Base-by-base conservation (phyloP, 2,113 vertebrate species). In the Trematomus loennbergii region DNA sequence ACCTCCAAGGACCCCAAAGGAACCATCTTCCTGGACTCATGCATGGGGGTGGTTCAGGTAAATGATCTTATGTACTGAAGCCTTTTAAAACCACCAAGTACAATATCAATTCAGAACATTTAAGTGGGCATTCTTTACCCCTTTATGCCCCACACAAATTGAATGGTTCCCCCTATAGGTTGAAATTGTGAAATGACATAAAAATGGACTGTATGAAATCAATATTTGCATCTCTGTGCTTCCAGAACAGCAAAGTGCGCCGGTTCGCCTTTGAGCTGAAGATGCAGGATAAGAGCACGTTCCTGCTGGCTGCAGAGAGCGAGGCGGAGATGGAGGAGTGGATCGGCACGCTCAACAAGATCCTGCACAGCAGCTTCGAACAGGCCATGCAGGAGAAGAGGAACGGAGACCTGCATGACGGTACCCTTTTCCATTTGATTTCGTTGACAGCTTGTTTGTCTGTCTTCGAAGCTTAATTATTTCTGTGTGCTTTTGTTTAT, bases 221-320 rank as follows among this genome's bases (percentile, higher is more conserved):
- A 20, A 9, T 29, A 36, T 75, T 65, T 54, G 52, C 46, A 0
- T 40, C 16, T 48, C 9, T 43, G 25, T 25, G 12, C 33, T 63
- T 89, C 50, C 62, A 99, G 98, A 99, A 98, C 92, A 97, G 95
- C 87, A 98, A 97, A 94, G 97, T 99, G 84, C 94, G 97, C 17
- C 97, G 98, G 15, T 99, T 97, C 77, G 97, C 97, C 6, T 99
- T 99, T 80, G 98, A 99, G 93, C 95, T 99, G 75, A 99, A 99
- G 95, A 99, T 99, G 98, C 98, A 99, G 88, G 98, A 99, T 82
- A 99, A 98, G 90, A 99, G 97, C 88, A 98, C 96, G 40, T 99
- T 97, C 86, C 95, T 99, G 72, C 87, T 99, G 91, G 98, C 98
- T 15, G 97, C 98, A 6, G 98, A 99, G 82, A 96, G 96, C 4